These are phyloP conservation scores for Drosophila suzukii DNA, from an alignment of 1,140 invertebrate genomes.

Conservation along the genomic window DNA sequence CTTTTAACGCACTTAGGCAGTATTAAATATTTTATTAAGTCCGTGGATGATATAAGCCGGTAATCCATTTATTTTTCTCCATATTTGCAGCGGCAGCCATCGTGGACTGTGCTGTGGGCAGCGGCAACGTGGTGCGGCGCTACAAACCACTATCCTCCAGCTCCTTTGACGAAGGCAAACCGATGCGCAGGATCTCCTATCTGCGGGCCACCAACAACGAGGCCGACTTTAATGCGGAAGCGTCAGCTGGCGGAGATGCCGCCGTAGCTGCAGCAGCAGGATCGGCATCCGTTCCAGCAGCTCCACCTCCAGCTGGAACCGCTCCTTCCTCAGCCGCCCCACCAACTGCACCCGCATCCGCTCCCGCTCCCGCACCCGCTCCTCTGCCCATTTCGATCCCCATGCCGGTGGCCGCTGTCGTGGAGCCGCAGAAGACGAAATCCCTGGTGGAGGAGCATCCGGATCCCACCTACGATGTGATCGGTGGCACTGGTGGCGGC, in stretches of 20 bases:
- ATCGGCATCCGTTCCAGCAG: neutral
- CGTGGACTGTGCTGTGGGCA: slow-evolving; percentile 30
- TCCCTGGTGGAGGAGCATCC: slow-evolving; percentile 74
- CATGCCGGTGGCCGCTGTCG: slow-evolving; percentile 46
- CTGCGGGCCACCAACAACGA: slow-evolving; percentile 91
- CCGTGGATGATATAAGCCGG: neutral
- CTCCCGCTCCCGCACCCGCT: neutral
- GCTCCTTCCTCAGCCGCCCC: neutral
- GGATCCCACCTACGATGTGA: slow-evolving; percentile 79
- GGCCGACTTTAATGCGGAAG: slow-evolving; percentile 85
- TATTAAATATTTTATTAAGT: slow-evolving; percentile 18
- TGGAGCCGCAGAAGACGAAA: slow-evolving; percentile 72
- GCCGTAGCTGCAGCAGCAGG: slow-evolving; percentile 1
- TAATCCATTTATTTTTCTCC: neutral
- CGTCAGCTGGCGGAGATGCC: slow-evolving; percentile 37
- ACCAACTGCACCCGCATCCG: neutral
- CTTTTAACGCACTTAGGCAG: slow-evolving; percentile 9
- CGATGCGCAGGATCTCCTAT: slow-evolving; percentile 94
- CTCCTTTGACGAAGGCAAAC: slow-evolving; percentile 90
- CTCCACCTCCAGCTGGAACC: neutral
- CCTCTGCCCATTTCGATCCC: slow-evolving; percentile 26
- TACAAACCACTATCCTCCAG: slow-evolving; percentile 69
- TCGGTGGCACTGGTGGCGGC: slow-evolving; percentile 62
- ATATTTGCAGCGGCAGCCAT: slow-evolving; percentile 44
- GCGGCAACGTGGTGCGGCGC: slow-evolving; percentile 65